Conservation (phyloP, 2,113 vertebrate species). For the Genyomyrus donnyi region DNA sequence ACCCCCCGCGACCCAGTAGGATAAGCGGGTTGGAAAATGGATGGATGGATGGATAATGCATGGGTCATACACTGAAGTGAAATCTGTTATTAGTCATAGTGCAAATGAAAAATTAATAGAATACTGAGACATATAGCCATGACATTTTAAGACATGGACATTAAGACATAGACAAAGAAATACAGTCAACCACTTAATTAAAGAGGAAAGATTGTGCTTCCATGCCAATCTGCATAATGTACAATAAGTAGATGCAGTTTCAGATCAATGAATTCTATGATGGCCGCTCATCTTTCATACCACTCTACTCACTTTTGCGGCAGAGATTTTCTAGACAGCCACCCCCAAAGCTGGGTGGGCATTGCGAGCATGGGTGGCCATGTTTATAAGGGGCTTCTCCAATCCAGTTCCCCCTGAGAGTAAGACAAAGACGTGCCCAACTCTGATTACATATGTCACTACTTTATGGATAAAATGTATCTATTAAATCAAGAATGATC, state of each 20-base stretch:
- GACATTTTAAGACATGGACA: background rate
- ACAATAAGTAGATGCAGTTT: background rate
- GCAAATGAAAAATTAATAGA: background rate
- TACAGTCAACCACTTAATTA: background rate
- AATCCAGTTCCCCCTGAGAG: slow-evolving; percentile 89
- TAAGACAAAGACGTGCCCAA: background rate
- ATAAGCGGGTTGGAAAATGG: no score
- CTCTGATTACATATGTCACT: background rate
- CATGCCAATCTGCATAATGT: background rate
- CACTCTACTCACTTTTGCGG: slow-evolving; percentile 68
- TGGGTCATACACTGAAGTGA: background rate
- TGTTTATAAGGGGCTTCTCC: slow-evolving; percentile 85
- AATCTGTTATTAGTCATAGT: background rate
- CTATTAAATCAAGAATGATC: background rate
- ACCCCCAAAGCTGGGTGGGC: slow-evolving; percentile 84
- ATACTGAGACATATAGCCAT: background rate
- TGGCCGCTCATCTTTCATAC: background rate
- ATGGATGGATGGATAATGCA: background rate
- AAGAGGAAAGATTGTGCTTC: no score
- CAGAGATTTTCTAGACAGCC: slow-evolving; percentile 82
- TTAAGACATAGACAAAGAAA: background rate
- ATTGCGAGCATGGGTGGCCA: slow-evolving; percentile 83
- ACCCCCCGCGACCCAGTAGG: no score
- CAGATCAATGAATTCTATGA: background rate
- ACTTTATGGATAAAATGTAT: background rate